Percentiles rank a stretch among this genome's conserved stretches.
phyloP scores from a whole-genome alignment of 2,113 vertebrate genomes.

The Barnardius zonarius region DNA sequence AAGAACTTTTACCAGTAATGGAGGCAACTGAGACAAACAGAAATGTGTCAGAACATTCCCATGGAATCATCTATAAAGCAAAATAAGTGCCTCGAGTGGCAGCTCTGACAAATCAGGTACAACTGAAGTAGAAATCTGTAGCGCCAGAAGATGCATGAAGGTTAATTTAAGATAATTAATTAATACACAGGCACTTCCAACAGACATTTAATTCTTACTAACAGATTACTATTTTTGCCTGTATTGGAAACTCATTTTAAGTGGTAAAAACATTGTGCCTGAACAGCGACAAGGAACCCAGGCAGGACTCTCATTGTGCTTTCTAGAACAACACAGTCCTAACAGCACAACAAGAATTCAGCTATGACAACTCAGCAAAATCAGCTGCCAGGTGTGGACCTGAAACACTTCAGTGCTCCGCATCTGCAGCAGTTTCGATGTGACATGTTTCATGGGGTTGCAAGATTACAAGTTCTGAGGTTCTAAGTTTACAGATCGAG shows the following conservation, averaged over 20 bases:
- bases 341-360: not conserved
- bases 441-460: fast-evolving
- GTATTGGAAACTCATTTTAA: not conserved
- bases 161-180: not conserved
- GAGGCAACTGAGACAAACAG: not conserved
- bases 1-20: not conserved
- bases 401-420: not conserved
- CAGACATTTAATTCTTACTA: not conserved
- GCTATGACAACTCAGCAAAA: not conserved
- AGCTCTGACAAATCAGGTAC: not conserved
- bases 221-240: not conserved
- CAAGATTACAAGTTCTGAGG: not conserved
- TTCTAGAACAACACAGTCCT: not conserved
- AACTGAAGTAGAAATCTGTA: not conserved
- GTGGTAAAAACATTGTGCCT: not conserved
- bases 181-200: not conserved
- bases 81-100: not conserved
- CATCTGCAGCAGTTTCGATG: not conserved
- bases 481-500: not conserved
- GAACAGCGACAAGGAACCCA: not conserved
- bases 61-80: not conserved
- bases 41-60: not conserved
- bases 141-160: not conserved
- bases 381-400: not conserved
- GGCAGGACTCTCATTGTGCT: not conserved